These are phyloP conservation scores for Semotilus atromaculatus DNA, from an alignment of 2,797 vertebrate genomes.

Conservation along the genomic window DNA sequence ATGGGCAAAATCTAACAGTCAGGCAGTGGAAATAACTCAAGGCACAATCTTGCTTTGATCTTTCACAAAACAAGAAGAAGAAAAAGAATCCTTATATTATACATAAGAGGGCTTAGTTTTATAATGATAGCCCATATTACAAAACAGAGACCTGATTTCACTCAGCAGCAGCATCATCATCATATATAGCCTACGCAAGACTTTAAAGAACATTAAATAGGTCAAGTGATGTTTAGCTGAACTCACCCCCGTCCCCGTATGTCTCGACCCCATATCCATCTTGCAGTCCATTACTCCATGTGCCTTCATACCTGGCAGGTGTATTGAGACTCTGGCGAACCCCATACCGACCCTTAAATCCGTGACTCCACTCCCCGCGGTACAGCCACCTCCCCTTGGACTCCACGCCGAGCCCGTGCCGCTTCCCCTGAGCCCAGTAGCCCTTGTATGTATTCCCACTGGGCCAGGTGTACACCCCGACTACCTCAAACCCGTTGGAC, in stretches of 20 bases:
- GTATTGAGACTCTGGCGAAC: conserved; percentile 86
- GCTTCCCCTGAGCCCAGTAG: conserved; percentile 93
- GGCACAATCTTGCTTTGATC: conserved; percentile 10
- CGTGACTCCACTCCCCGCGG: conserved; percentile 92
- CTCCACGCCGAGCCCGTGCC: conserved; percentile 92
- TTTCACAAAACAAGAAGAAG: background rate
- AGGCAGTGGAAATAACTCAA: background rate
- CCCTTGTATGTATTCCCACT: conserved; percentile 92
- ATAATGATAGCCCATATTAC: conserved; percentile 18
- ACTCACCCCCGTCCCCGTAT: conserved; percentile 89
- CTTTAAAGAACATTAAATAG: conserved; percentile 36
- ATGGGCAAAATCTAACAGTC: background rate
- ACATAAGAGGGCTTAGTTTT: background rate
- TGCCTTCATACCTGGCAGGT: conserved; percentile 88
- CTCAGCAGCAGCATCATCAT: background rate
- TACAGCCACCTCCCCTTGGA: conserved; percentile 93
- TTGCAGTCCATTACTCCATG: conserved; percentile 90
- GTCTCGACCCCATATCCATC: conserved; percentile 91
- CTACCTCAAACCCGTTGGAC: conserved; percentile 91
- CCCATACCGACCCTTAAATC: conserved; percentile 93
- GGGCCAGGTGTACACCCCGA: conserved; percentile 94
- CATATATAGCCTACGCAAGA: conserved; percentile 4
- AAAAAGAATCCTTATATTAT: background rate
- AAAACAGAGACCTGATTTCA: conserved; percentile 35
- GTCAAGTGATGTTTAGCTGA: conserved; percentile 46